Conservation (phyloP, 92 coral and sea anemone genomes). For the Phymanthus crucifer region DNA sequence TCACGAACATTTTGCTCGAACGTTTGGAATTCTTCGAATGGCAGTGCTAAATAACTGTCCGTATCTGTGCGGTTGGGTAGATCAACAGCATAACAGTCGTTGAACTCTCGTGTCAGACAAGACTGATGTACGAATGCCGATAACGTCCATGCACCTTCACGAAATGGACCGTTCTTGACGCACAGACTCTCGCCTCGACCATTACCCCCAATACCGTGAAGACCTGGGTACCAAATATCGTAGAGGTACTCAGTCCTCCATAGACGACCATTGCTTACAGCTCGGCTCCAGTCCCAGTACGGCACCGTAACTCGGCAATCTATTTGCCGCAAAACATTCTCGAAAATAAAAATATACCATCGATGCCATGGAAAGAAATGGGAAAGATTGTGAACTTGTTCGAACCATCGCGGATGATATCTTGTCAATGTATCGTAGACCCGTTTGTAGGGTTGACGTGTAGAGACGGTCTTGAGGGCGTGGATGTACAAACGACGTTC, state of each 20-base stretch:
- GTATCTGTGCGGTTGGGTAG: constrained; percentile 42
- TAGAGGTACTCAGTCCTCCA: constrained; percentile 39
- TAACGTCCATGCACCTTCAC: constrained; percentile 47
- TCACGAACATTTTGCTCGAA: constrained; percentile 57
- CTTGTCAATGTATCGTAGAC: constrained; percentile 51
- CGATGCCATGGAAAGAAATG: constrained; percentile 94
- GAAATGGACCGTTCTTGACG: constrained; percentile 74
- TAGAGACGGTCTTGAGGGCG: constrained; percentile 62
- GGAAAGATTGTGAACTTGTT: constrained; percentile 51
- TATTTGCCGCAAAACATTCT: constrained; percentile 69
- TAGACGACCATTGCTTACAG: constrained; percentile 37
- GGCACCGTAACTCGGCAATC: constrained; percentile 89
- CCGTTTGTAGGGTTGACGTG: constrained; percentile 48
- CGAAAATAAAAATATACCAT: constrained; percentile 77
- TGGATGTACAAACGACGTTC: constrained; percentile 72
- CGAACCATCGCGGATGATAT: constrained; percentile 53
- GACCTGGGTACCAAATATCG: constrained; percentile 71
- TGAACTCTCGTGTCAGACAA: constrained; percentile 56
- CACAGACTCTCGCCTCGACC: constrained; percentile 53
- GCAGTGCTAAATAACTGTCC: constrained; percentile 20
- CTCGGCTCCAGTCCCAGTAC: constrained; percentile 86
- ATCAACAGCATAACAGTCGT: constrained; percentile 1
- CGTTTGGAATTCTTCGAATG: constrained; percentile 39
- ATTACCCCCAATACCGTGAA: constrained; percentile 82
- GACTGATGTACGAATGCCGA: constrained; percentile 37